Percentiles rank a stretch among this genome's conserved stretches.
These are phyloP conservation scores for Betta splendens DNA, from an alignment of 2,797 vertebrate species.

Conservation along the genomic window DNA sequence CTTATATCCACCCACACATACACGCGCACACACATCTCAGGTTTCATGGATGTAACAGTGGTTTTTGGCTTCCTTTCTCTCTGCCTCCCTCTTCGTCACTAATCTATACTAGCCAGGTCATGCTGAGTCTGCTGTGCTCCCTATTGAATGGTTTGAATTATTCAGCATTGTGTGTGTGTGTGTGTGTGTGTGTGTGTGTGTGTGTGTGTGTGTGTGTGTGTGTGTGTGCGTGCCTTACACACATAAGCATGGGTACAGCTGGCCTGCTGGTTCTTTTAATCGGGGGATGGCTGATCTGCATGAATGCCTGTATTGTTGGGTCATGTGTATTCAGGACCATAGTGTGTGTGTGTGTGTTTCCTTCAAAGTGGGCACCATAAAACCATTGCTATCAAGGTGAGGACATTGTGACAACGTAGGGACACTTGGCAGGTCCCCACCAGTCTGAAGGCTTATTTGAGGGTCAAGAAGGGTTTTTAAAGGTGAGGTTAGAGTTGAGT, in stretches of 20 bases:
- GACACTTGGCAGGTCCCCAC: too few species aligned
- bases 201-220: slow-evolving; percentile 31
- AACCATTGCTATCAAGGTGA: too few species aligned
- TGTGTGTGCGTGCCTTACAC: too few species aligned
- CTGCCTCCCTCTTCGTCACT: slow-evolving; percentile 46
- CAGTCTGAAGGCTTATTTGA: too few species aligned
- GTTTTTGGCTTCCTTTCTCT: slow-evolving; percentile 42
- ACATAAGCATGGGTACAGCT: slow-evolving; percentile 93
- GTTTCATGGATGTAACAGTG: slow-evolving; percentile 35
- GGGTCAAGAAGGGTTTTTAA: too few species aligned
- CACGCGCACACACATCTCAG: slow-evolving; percentile 10
- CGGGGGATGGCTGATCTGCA: slow-evolving; percentile 90
- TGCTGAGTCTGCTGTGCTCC: slow-evolving; percentile 78
- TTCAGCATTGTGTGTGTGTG: slow-evolving; percentile 65
- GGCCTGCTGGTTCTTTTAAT: slow-evolving; percentile 95
- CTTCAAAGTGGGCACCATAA: too few species aligned
- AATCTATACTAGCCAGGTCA: slow-evolving; percentile 79
- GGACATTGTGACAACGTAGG: too few species aligned
- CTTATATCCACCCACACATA: neutral
- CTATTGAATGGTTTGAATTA: slow-evolving; percentile 77
- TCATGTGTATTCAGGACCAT: slow-evolving; percentile 91
- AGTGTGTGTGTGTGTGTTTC: too few species aligned
- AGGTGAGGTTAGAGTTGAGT: too few species aligned
- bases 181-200: slow-evolving; percentile 36
- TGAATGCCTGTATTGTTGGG: slow-evolving; percentile 98